A percentile compares a stretch with the other conserved stretches of the same genome.
Conservation (phyloP, 1,140 invertebrate genomes). For the Aphelinus certus region DNA sequence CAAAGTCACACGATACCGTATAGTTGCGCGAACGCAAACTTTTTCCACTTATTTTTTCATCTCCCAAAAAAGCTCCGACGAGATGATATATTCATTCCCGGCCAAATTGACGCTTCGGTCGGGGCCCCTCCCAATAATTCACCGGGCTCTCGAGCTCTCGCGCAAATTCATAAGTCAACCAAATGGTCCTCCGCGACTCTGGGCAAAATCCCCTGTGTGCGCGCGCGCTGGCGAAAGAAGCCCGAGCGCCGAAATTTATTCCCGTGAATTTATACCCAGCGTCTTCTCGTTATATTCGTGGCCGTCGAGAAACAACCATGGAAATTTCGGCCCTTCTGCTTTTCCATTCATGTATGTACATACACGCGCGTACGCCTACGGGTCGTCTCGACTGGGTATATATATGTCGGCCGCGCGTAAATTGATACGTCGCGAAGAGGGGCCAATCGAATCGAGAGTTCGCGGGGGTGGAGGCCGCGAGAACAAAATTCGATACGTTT, state of each 20-base stretch:
- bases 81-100: too few relatives aligned
- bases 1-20: too few relatives aligned
- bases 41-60: too few relatives aligned
- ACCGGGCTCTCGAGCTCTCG: too few relatives aligned
- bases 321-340: conserved; percentile 10
- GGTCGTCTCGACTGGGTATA: conserved; percentile 21
- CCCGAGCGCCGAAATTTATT: conserved; percentile 4
- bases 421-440: neutral
- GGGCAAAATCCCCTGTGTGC: neutral
- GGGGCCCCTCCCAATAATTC: too few relatives aligned
- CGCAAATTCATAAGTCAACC: too few relatives aligned
- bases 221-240: neutral
- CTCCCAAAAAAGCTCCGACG: too few relatives aligned
- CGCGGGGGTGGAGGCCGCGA: neutral
- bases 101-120: too few relatives aligned
- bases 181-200: too few relatives aligned
- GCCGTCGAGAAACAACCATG: conserved; percentile 1
- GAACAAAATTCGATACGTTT: conserved; percentile 26
- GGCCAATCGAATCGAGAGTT: conserved; percentile 13
- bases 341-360: neutral
- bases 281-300: conserved; percentile 5
- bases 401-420: neutral
- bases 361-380: neutral
- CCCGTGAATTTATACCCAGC: conserved; percentile 1
- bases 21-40: too few relatives aligned